Evolutionary conservation across 2,888 invertebrate genomes (phyloP).

Genomic region (Drosophila affinis): DNA sequence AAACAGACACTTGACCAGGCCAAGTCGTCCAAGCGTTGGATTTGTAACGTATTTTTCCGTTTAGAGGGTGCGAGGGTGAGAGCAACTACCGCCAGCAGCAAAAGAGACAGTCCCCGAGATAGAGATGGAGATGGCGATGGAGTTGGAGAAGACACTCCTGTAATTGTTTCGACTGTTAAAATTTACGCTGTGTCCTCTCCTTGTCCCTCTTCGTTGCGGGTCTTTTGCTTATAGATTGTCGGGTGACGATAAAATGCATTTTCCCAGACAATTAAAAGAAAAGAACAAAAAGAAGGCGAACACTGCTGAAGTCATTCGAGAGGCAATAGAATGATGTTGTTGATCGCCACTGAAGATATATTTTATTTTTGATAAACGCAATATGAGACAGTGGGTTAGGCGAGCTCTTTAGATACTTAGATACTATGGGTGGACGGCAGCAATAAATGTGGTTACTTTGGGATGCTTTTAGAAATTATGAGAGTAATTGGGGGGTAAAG

Average conservation of each 20-base stretch:
- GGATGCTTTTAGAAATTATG: constrained; percentile 1
- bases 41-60: constrained; percentile 72
- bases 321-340: constrained; percentile 48
- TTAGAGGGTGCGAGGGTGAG: constrained; percentile 3
- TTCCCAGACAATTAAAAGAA: constrained; percentile 72
- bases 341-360: constrained; percentile 37
- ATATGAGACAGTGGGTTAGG: constrained; percentile 55
- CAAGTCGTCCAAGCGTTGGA: constrained; percentile 63
- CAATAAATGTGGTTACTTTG: neutral
- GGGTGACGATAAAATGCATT: constrained; percentile 57
- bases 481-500: constrained; percentile 7
- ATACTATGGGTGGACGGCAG: constrained; percentile 15
- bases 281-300: constrained; percentile 12
- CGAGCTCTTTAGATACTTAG: neutral
- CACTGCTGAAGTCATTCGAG: constrained; percentile 32
- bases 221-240: constrained; percentile 47
- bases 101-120: neutral
- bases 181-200: constrained; percentile 33
- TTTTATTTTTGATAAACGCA: constrained; percentile 22
- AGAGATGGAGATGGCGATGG: neutral
- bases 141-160: constrained; percentile 29
- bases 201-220: constrained; percentile 18
- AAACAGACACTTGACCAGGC: constrained; percentile 66
- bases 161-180: constrained; percentile 44
- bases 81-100: neutral